Conservation (phyloP, 1,140 invertebrate genomes). For the Tenebrio molitor region DNA sequence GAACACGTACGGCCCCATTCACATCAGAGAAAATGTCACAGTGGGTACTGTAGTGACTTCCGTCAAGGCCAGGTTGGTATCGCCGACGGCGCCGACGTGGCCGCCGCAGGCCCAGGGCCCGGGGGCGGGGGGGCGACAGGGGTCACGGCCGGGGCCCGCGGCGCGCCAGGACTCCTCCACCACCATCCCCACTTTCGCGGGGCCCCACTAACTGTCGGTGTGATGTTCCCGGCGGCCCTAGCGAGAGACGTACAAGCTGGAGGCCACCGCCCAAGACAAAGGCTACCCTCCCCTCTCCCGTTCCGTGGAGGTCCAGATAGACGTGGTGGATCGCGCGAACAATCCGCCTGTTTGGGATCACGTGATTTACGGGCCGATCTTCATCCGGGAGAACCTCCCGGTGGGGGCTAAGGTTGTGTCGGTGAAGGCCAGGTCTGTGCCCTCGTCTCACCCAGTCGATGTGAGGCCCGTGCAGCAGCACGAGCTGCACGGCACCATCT, state of each 20-base stretch:
- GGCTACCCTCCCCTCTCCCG: conserved; percentile 92
- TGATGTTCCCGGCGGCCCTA: conserved; percentile 69
- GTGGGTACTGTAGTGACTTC: conserved; percentile 96
- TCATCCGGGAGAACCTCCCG: conserved; percentile 96
- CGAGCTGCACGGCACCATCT: conserved; percentile 64
- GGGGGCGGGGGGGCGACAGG: conserved; percentile 44
- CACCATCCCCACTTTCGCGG: conserved; percentile 9
- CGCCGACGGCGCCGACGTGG: conserved; percentile 62
- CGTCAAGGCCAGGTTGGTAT: conserved; percentile 98
- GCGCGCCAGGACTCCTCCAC: conserved; percentile 22
- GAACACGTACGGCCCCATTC: conserved; percentile 93
- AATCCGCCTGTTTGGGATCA: conserved; percentile 98
- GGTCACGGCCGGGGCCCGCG: conserved; percentile 47
- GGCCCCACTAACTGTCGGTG: conserved; percentile 35
- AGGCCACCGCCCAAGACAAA: conserved; percentile 97
- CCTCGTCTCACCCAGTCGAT: conserved; percentile 55
- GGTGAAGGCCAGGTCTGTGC: conserved; percentile 96
- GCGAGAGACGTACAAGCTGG: conserved; percentile 97
- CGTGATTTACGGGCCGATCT: conserved; percentile 95
- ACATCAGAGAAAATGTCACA: conserved; percentile 98
- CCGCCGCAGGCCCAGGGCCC: conserved; percentile 45
- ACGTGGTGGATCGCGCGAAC: conserved; percentile 97
- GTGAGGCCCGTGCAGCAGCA: conserved; percentile 68
- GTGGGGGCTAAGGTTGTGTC: conserved; percentile 96
- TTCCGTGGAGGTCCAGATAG: conserved; percentile 96